Conservation (phyloP, 2,113 vertebrate genomes). For the Benitochromis conjunctus region DNA sequence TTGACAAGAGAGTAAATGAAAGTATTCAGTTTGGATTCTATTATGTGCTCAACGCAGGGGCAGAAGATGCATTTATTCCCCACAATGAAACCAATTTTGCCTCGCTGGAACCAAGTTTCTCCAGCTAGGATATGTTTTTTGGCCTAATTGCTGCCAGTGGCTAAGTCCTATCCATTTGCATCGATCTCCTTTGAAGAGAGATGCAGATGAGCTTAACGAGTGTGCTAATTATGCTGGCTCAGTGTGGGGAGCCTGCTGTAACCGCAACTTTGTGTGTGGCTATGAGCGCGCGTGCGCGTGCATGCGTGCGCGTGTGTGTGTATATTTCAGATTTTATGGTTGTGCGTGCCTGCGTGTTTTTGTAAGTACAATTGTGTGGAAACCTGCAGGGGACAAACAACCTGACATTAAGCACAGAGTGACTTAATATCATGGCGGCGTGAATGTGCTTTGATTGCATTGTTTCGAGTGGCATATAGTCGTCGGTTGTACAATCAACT, state of each 20-base stretch:
- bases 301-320: not conserved
- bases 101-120: slow-evolving; percentile 23
- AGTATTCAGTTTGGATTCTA: not conserved
- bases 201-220: slow-evolving; percentile 78
- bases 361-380: not conserved
- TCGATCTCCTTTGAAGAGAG: slow-evolving; percentile 74
- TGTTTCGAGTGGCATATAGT: not conserved
- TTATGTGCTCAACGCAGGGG: not conserved
- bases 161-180: slow-evolving; percentile 74
- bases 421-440: not conserved
- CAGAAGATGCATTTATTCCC: slow-evolving; percentile 21
- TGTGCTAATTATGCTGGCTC: slow-evolving; percentile 68
- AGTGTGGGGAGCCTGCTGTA: slow-evolving; percentile 44
- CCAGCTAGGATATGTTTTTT: slow-evolving; percentile 34
- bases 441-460: not conserved
- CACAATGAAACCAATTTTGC: slow-evolving; percentile 29
- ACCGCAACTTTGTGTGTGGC: not conserved
- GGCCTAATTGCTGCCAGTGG: slow-evolving; percentile 69
- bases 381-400: slow-evolving; percentile 5
- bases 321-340: not conserved
- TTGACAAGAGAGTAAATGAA: slow-evolving; percentile 27
- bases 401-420: not conserved
- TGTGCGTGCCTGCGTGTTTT: slow-evolving; percentile 4
- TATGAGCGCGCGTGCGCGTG: not conserved
- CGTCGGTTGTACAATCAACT: not conserved